Evolutionary conservation across 2,888 invertebrate genomes (phyloP).

Genomic region (Pantelozetes paolii): DNA sequence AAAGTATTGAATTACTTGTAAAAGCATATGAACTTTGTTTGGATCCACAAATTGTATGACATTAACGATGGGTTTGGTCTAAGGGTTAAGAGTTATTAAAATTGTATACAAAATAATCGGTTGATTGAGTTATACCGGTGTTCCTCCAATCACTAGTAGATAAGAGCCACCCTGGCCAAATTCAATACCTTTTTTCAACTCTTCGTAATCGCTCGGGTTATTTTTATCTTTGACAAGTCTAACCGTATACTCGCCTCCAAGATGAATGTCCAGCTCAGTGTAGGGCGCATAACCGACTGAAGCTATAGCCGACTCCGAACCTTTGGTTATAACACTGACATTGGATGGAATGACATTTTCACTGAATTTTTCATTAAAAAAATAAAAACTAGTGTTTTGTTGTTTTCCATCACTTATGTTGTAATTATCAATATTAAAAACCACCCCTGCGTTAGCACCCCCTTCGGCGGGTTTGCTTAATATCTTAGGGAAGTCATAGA

Average conservation of each 20-base stretch:
- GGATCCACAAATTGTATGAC: slow-evolving; percentile 34
- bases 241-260: neutral
- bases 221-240: neutral
- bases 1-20: slow-evolving; percentile 86
- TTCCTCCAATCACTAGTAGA: neutral
- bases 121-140: neutral
- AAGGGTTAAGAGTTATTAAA: neutral
- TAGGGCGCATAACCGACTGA: neutral
- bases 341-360: neutral
- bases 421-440: slow-evolving; percentile 18
- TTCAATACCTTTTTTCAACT: neutral
- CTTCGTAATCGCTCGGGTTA: neutral
- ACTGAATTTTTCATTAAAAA: neutral
- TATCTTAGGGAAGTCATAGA: neutral
- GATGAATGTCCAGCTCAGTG: slow-evolving; percentile 3
- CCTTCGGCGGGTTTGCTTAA: slow-evolving; percentile 27
- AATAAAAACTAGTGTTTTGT: neutral
- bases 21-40: slow-evolving; percentile 63
- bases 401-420: neutral
- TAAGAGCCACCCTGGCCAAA: slow-evolving; percentile 16
- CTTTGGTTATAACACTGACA: neutral
- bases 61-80: neutral
- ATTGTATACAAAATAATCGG: neutral
- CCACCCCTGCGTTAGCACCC: neutral
- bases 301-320: neutral